A percentile compares a stretch with the other conserved stretches of the same genome.
These are phyloP conservation scores for Drosophila kanekoi DNA, from an alignment of 2,888 invertebrate species.

Conservation along the genomic window DNA sequence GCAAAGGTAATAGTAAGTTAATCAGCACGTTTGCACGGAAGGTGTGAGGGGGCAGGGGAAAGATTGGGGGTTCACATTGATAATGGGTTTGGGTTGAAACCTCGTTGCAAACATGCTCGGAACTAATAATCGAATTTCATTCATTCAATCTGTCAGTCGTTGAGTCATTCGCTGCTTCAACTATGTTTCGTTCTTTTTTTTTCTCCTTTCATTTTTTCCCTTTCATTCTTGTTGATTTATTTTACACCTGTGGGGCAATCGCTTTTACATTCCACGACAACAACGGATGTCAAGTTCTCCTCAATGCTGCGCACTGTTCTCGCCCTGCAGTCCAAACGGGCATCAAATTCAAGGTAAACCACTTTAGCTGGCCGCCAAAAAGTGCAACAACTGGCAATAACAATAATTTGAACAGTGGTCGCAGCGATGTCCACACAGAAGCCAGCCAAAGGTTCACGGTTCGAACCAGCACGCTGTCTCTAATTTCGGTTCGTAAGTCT, in stretches of 20 bases:
- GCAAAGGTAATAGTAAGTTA: constrained; percentile 5
- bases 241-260: constrained; percentile 16
- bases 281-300: constrained; percentile 25
- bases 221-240: constrained; percentile 8
- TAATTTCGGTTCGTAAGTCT: no score
- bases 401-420: no score
- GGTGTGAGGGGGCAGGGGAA: not conserved
- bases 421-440: not conserved
- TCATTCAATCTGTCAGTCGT: constrained; percentile 28
- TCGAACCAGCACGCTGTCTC: no score
- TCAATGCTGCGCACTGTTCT: constrained; percentile 38
- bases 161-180: not conserved
- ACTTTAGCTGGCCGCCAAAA: constrained; percentile 49
- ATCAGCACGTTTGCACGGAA: constrained; percentile 5
- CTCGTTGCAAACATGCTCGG: constrained; percentile 32
- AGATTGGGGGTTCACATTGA: not conserved
- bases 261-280: constrained; percentile 3
- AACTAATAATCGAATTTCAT: constrained; percentile 67
- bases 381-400: constrained; percentile 13
- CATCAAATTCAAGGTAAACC: constrained; percentile 31
- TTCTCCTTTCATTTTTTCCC: no score
- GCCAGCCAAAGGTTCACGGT: not conserved
- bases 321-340: constrained; percentile 1
- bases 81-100: constrained; percentile 42
- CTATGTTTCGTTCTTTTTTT: not conserved